Conservation (phyloP, 2,113 vertebrate genomes). For the Zosterops borbonicus region DNA sequence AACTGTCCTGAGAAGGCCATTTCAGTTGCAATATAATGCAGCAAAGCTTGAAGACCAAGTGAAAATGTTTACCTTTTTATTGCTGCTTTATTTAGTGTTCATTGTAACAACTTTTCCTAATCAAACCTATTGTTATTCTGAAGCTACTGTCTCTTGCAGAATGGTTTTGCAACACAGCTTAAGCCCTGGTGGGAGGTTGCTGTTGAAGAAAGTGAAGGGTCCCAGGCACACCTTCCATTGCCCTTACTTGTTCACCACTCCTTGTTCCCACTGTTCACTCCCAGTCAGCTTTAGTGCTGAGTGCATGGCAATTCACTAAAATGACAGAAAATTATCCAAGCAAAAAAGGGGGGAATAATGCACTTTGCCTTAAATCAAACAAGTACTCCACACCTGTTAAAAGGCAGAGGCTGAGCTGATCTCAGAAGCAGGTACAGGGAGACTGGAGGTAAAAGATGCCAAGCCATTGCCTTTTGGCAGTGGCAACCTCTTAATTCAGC, state of each 20-base stretch:
- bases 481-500: not conserved
- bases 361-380: not conserved
- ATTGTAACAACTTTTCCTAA: not conserved
- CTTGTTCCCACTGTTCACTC: not conserved
- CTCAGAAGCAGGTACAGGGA: not conserved
- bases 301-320: not conserved
- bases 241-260: not conserved
- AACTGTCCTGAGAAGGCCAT: not conserved
- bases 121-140: not conserved
- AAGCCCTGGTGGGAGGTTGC: not conserved
- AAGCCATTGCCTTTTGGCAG: not conserved
- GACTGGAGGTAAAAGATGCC: not conserved
- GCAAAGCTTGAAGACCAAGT: not conserved
- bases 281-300: not conserved
- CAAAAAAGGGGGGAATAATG: not conserved
- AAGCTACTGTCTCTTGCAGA: not conserved
- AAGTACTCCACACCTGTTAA: not conserved
- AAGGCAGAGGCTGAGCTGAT: not conserved
- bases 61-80: not conserved
- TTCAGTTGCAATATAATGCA: not conserved
- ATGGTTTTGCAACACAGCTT: not conserved
- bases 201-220: not conserved
- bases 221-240: not conserved
- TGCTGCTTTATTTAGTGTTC: not conserved
- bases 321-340: not conserved